A percentile compares a stretch with the other conserved stretches of the same genome.
phyloP scores from a whole-genome alignment of 2,113 vertebrate genomes.

The Vimba vimba region DNA sequence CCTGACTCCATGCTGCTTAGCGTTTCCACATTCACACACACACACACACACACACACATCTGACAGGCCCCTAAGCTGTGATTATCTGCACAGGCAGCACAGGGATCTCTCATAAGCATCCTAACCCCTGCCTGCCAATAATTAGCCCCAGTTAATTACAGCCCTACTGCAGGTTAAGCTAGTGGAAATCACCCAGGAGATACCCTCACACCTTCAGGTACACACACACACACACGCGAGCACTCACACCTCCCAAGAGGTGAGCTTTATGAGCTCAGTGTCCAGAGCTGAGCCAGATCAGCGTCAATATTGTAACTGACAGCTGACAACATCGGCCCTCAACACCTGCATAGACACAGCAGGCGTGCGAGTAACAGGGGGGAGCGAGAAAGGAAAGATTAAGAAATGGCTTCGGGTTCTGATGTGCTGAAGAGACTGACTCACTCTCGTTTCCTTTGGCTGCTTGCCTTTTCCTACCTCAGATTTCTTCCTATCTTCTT shows the following conservation, averaged over 20 bases:
- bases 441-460: constrained; percentile 20
- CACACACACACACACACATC: constrained; percentile 13
- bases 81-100: constrained; percentile 64
- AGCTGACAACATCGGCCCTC: constrained; percentile 44
- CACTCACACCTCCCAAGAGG: constrained; percentile 65
- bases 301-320: constrained; percentile 47
- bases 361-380: neutral
- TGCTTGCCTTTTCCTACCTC: constrained; percentile 16
- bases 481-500: neutral
- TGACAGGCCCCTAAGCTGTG: constrained; percentile 61
- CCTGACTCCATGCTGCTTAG: constrained; percentile 3
- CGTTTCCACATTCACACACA: constrained; percentile 3
- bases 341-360: constrained; percentile 11
- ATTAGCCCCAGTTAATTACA: constrained; percentile 91
- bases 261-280: constrained; percentile 66
- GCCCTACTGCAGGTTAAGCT: constrained; percentile 78
- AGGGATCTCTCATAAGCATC: constrained; percentile 65
- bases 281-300: constrained; percentile 35
- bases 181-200: constrained; percentile 74
- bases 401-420: constrained; percentile 39
- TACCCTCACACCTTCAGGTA: constrained; percentile 64
- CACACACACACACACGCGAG: constrained; percentile 62
- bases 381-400: constrained; percentile 22
- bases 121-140: constrained; percentile 77
- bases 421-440: neutral